phyloP scores from a whole-genome alignment of 2,797 vertebrate species.

The Mormyrus hasselquistii region DNA sequence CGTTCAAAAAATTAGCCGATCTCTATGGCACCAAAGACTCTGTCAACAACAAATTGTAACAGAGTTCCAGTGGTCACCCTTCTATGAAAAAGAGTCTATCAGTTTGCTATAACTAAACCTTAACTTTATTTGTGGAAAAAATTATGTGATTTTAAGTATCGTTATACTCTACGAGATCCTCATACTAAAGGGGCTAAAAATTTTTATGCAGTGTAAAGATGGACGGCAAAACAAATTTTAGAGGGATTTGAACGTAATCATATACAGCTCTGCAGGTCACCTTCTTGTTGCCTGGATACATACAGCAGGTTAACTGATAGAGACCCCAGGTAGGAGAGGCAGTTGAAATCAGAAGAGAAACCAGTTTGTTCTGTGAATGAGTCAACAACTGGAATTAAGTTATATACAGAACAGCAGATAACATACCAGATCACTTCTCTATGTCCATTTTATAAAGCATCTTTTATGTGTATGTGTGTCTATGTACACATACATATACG shows the following conservation, averaged over 20 bases:
- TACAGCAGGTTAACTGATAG: background rate
- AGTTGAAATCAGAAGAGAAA: constrained; percentile 28
- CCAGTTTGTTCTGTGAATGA: constrained; percentile 86
- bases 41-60: constrained; percentile 90
- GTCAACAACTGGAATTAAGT: constrained; percentile 33
- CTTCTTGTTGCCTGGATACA: background rate
- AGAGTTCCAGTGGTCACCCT: constrained; percentile 17
- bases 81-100: constrained; percentile 41
- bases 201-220: background rate
- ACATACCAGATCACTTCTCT: constrained; percentile 22
- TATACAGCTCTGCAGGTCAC: background rate
- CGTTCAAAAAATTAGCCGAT: constrained; percentile 97
- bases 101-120: constrained; percentile 44
- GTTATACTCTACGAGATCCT: background rate
- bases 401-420: background rate
- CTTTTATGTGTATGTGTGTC: background rate
- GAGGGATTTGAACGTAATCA: background rate
- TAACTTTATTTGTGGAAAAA: background rate
- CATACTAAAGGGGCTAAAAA: background rate
- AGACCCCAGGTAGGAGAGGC: background rate
- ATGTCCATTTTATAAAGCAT: constrained; percentile 29
- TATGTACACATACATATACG: too few species aligned
- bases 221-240: background rate
- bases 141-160: background rate
- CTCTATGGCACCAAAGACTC: constrained; percentile 98